A percentile compares a stretch with the other conserved stretches of the same genome.
Conservation (phyloP, 2,797 vertebrate species). For the Rhabdomys pumilio region DNA sequence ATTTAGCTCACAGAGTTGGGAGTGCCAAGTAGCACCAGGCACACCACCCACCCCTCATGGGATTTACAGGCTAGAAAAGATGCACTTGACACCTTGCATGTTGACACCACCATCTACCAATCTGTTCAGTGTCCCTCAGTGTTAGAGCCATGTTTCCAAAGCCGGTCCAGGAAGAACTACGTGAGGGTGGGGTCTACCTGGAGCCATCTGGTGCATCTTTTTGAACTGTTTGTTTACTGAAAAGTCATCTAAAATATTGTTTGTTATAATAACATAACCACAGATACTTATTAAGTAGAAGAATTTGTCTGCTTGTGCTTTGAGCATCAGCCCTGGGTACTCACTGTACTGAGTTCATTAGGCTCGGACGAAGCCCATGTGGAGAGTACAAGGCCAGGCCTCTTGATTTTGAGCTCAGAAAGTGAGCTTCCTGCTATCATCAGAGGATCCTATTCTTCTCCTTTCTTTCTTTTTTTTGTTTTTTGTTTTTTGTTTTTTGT, state of each 20-base stretch:
- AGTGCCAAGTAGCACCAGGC: background rate
- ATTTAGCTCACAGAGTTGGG: background rate
- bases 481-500: no score
- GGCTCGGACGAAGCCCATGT: background rate
- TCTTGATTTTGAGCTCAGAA: background rate
- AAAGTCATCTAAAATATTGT: constrained; percentile 30
- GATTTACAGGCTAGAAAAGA: background rate
- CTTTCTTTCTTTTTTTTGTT: background rate
- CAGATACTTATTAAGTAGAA: constrained; percentile 41
- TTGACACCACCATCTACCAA: background rate
- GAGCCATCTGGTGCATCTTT: constrained; percentile 41
- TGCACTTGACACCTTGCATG: background rate
- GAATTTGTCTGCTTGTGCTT: background rate
- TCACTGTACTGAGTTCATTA: background rate
- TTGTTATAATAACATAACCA: constrained; percentile 59
- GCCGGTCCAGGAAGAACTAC: background rate
- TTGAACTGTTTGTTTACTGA: background rate
- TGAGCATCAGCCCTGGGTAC: background rate
- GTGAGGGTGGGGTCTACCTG: background rate
- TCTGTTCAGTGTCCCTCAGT: background rate
- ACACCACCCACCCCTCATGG: background rate
- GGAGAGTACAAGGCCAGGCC: background rate
- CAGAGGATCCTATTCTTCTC: background rate
- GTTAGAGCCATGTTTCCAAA: background rate
- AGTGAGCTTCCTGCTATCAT: background rate